A percentile compares a stretch with the other conserved stretches of the same genome.
Conservation (phyloP, 92 coral and sea anemone species). For the Zoanthus sansibaricus region DNA sequence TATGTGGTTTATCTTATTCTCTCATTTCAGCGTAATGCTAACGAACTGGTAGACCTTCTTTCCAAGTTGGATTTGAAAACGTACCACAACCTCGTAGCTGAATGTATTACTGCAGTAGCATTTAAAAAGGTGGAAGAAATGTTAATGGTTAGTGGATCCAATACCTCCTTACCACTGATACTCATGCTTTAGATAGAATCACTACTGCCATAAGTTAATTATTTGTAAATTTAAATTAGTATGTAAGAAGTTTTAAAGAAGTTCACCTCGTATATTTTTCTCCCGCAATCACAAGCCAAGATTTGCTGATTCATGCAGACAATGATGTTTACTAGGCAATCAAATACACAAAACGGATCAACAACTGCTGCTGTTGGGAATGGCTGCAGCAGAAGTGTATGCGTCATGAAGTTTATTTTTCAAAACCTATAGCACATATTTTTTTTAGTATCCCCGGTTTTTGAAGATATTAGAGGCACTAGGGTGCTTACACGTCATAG, state of each 20-base stretch:
- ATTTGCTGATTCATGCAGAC: neutral
- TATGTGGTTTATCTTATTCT: too few relatives aligned
- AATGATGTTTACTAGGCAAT: neutral
- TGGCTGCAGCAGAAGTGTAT: too few relatives aligned
- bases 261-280: neutral
- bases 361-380: too few relatives aligned
- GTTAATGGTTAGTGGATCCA: neutral
- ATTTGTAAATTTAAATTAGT: neutral
- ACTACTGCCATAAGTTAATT: too few relatives aligned
- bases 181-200: too few relatives aligned
- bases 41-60: neutral
- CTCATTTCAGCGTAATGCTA: neutral
- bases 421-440: too few relatives aligned
- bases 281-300: neutral
- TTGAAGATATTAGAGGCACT: too few relatives aligned
- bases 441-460: too few relatives aligned
- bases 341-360: neutral
- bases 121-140: slow-evolving; percentile 3
- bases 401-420: too few relatives aligned
- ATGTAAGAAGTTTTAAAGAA: neutral
- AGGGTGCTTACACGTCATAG: too few relatives aligned
- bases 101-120: neutral
- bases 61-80: neutral
- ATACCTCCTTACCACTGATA: too few relatives aligned
- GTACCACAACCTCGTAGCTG: neutral